Base-by-base conservation (phyloP, 2,888 invertebrate species). In the Oegoconia quadripuncta region DNA sequence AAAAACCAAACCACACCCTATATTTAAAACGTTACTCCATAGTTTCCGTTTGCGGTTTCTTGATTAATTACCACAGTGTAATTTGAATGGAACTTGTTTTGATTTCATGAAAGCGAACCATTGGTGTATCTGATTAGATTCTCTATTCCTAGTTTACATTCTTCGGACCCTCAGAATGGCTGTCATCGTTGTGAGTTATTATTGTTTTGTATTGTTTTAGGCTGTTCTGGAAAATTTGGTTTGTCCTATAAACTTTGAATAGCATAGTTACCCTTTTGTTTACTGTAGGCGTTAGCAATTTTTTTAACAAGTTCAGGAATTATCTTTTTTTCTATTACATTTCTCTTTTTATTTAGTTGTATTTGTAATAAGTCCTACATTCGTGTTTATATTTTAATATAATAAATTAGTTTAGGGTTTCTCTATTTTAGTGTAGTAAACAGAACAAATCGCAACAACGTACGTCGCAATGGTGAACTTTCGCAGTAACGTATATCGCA, bases 1-100 rank as follows among this genome's bases (percentile, higher is more conserved):
- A n/a, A n/a, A n/a, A n/a, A n/a, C n/a, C n/a, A n/a, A n/a, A n/a
- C n/a, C n/a, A 27, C 27, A 27, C 13, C 13, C 13, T 27, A 14
- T 39, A 28, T 34, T 22, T 28, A 27, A 39, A 34, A 18, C 27
- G 12, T 36, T 31, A 27, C 40, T 27, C 15, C 16, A 29, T 32
- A 40, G 39, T 36, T 39, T 36, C 36, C 27, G 50, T 49, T 47
- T 39, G 44, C 39, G 43, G 49, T 50, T 58, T 60, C 62, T 61
- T 65, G 59, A 71, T 72, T 72, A 72, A 73, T 74, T 60, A 62
- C 56, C 38, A 46, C 41, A 48, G 47, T 42, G 46, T 53, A 46
- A 59, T 65, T 68, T 73, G 58, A 65, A 70, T 62, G 45, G 54
- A 55, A 54, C 52, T 51, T 48, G 52, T 54, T 50, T 52, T 52